Conservation (phyloP, 23 tunicate genomes). For the Oikopleura vanhoeffeni region DNA sequence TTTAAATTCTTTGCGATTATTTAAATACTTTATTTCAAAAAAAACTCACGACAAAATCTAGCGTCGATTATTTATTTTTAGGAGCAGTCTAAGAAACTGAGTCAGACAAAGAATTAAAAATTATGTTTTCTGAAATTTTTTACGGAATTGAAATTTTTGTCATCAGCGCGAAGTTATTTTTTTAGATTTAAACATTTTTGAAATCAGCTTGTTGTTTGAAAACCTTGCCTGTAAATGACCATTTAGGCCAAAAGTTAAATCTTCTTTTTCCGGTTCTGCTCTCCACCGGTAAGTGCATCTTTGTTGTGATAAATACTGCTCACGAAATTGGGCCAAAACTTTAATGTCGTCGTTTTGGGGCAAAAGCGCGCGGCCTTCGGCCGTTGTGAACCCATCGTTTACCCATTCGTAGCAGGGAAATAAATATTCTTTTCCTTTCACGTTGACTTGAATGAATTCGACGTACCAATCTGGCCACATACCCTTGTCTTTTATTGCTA, state of each 20-base stretch:
- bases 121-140: no score
- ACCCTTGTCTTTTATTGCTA: constrained; percentile 19
- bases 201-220: no score
- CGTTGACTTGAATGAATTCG: constrained; percentile 19
- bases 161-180: no score
- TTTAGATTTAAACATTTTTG: no score
- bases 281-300: constrained; percentile 30
- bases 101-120: no score
- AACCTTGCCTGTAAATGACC: not conserved
- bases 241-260: not conserved
- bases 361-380: constrained; percentile 49
- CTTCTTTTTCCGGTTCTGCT: not conserved
- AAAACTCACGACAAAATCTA: no score
- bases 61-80: no score
- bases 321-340: constrained; percentile 25
- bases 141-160: no score
- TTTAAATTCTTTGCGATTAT: no score
- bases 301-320: constrained; percentile 24
- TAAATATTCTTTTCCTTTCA: constrained; percentile 14
- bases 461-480: constrained; percentile 74
- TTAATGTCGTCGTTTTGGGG: constrained; percentile 51
- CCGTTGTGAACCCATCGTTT: constrained; percentile 21
- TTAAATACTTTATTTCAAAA: no score
- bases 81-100: no score
- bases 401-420: constrained; percentile 60